These are phyloP conservation scores for Geopemphigus sp. DNA, from an alignment of 1,140 invertebrate genomes.

Conservation along the genomic window DNA sequence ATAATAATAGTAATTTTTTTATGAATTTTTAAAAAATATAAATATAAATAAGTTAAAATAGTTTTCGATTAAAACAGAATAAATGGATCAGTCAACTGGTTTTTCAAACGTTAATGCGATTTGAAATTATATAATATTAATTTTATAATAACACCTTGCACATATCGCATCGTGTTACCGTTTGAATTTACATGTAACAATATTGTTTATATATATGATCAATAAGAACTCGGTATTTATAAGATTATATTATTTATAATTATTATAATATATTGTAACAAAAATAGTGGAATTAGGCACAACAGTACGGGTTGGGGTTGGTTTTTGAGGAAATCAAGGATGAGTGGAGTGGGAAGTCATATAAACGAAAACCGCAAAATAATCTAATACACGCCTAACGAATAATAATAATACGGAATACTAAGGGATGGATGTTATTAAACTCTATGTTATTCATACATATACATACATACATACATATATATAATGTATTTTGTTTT, in stretches of 20 bases:
- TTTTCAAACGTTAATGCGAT: constrained; percentile 46
- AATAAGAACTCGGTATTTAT: constrained; percentile 36
- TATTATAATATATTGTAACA: constrained; percentile 31
- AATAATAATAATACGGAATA: constrained; percentile 19
- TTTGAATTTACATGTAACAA: constrained; percentile 45
- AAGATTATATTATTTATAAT: constrained; percentile 10
- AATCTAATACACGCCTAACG: neutral
- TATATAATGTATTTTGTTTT: no score
- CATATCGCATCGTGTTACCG: constrained; percentile 30
- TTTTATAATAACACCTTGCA: constrained; percentile 19
- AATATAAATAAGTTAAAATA: constrained; percentile 50
- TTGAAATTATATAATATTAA: constrained; percentile 44
- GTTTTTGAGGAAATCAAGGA: neutral
- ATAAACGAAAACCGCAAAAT: neutral
- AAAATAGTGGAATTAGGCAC: constrained; percentile 49
- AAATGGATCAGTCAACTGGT: constrained; percentile 48
- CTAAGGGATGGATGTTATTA: constrained; percentile 14
- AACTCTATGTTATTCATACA: neutral
- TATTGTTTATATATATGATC: constrained; percentile 18
- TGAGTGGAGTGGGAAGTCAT: neutral
- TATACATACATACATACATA: no score
- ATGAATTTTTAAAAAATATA: constrained; percentile 47
- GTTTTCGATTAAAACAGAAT: constrained; percentile 48
- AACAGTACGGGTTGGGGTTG: constrained; percentile 21
- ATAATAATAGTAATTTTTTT: constrained; percentile 37